Evolutionary conservation across 2,888 invertebrate genomes (phyloP).

Genomic region (Yponomeuta evonymella): DNA sequence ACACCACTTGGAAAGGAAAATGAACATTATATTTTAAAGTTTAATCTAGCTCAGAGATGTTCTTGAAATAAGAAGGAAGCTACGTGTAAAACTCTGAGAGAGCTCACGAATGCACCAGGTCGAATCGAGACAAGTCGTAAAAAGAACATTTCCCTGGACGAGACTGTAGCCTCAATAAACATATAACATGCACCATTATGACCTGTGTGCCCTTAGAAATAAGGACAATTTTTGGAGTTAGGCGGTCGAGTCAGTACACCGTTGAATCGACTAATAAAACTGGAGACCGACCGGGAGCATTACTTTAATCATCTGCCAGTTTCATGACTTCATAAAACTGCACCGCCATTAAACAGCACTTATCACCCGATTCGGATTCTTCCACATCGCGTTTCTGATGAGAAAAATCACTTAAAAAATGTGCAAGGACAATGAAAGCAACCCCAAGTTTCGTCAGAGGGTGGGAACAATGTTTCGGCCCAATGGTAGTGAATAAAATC

Average conservation of each 20-base stretch:
- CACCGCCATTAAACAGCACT: slow-evolving; percentile 59
- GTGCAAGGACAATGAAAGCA: slow-evolving; percentile 43
- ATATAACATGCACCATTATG: neutral
- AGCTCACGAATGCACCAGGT: slow-evolving; percentile 1
- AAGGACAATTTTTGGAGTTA: neutral
- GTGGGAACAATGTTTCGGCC: slow-evolving; percentile 3
- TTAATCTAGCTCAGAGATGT: neutral
- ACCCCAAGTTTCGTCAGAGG: neutral
- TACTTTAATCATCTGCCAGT: slow-evolving; percentile 51
- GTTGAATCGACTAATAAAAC: slow-evolving; percentile 16
- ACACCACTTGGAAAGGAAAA: neutral
- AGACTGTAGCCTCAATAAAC: neutral
- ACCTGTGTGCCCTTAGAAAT: neutral
- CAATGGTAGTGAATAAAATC: slow-evolving; percentile 34
- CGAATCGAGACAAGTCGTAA: slow-evolving; percentile 7
- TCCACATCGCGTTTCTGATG: slow-evolving; percentile 54
- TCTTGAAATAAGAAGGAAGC: neutral
- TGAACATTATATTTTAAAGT: neutral
- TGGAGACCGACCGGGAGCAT: slow-evolving; percentile 37
- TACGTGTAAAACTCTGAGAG: neutral
- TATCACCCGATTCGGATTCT: slow-evolving; percentile 58
- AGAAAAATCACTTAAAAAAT: slow-evolving; percentile 70
- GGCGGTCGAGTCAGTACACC: neutral
- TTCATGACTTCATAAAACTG: slow-evolving; percentile 55
- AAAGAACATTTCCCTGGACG: slow-evolving; percentile 2